Evolutionary conservation across 2,888 invertebrate species (phyloP), one percentile per base, ranked within the genome.

Genomic region (Drosophila antonietae): DNA sequence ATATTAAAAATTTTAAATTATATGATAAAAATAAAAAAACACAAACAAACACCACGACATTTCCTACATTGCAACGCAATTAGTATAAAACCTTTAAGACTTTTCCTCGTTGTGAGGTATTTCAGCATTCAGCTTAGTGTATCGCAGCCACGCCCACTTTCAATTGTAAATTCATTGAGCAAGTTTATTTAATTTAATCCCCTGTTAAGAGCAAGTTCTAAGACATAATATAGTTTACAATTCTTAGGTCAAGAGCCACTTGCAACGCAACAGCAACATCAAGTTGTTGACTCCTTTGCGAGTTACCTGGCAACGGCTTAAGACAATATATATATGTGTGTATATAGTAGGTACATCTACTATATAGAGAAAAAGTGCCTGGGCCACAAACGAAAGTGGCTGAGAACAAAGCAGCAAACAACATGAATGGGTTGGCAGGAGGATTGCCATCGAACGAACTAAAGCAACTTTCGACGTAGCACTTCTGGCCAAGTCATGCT

Each of bases 231-330:
- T 49, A 74, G 68, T 63, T 75, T 49, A 58, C 31, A 49, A 61
- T 53, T 63, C 80, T 70, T 70, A 49, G 88, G 88, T 83, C 83
- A 85, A 83, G 80, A 70, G 71, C 14, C 56, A 56, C 41, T 28
- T 28, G 55, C 28, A 55, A 14, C 37, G 23, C 52, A 52, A 52
- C 52, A 37, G 23, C 37, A 35, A 15, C 39, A 9, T 15, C 15
- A 28, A 47, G 47, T 52, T 75, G 47, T 49, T 53, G 47, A 62
- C 61, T 71, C 56, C 58, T 64, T 65, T 43, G 14, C 18, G 57
- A 52, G 67, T 71, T 51, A 81, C 81, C 86, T 71, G 75, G 63
- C 70, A 73, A 68, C 70, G 35, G 56, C 57, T 69, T 70, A 71
- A 67, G 43, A 52, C 37, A 64, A 63, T 57, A 60, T 46, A n/a